Evolutionary conservation across 2,113 vertebrate genomes (phyloP), one percentile per base, ranked within the genome.

Genomic region (Chlamydotis undulata): DNA sequence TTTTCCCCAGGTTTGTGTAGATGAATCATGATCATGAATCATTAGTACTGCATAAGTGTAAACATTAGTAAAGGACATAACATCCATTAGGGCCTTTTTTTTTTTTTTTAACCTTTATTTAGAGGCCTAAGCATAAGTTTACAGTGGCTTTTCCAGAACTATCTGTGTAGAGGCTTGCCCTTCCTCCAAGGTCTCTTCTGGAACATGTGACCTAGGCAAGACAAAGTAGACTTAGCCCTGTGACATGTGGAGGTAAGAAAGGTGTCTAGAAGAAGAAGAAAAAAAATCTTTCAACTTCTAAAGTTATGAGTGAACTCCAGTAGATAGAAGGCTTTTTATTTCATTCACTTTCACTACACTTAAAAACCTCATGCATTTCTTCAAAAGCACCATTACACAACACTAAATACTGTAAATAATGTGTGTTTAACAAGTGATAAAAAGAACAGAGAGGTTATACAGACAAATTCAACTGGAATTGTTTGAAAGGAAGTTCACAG

Each of bases 41-140:
- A 71, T 59, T 76, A 56, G 73, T 12, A 52, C 2, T 22, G 19
- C 11, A 5, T 29, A 57, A 59, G 19, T 31, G 9, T 19, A 91
- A 93, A 79, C 5, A 39, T 52, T 65, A 70, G 19, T 43, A 49
- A 80, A 84, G 37, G 31, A 31, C 5, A 56, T 33, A 77, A 39
- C 1, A 14, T 4, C 3, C 7, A 18, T 10, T 41, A 59, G 6
- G 13, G 19, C 3, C 1, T 19, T 41, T 21, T 33, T 14, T 15
- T 6, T 52, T 24, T 33, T 14, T 15, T 7, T 52, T 0, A 4
- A 5, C 0, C 1, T 43, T 55, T 82, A 41, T 56, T 89, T 73
- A 73, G 11, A 4, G 2, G 7, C 2, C 4, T 75, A 37, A 75
- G 25, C 10, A n/a, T 22, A 83, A 71, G 14, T 33, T 83, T 70